Percentiles rank a stretch among this genome's conserved stretches.
phyloP scores from a whole-genome alignment of 2,888 invertebrate genomes.

The Dysmachus trigonus region DNA sequence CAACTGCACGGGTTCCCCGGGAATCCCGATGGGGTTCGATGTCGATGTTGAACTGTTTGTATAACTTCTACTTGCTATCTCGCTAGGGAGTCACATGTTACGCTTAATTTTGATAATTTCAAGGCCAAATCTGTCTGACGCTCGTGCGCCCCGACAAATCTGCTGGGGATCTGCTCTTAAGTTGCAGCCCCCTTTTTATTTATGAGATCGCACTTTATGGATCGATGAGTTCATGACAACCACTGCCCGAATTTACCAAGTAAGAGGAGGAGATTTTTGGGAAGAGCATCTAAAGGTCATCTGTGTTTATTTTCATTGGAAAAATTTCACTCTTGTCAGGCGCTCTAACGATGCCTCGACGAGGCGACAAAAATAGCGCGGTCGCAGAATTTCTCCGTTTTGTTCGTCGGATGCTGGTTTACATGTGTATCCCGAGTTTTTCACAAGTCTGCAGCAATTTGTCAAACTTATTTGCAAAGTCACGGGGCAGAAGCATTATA shows the following conservation, averaged over 20 bases:
- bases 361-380: neutral
- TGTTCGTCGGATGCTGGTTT: neutral
- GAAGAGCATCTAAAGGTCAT: slow-evolving; percentile 29
- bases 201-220: too few species aligned
- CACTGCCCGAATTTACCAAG: neutral
- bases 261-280: neutral
- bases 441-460: neutral
- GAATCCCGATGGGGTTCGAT: neutral
- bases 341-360: neutral
- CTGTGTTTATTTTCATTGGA: neutral
- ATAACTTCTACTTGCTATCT: slow-evolving; percentile 39
- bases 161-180: neutral
- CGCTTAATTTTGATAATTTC: slow-evolving; percentile 25
- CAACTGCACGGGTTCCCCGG: neutral
- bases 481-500: neutral
- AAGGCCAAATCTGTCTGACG: neutral
- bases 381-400: neutral
- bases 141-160: neutral
- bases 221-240: neutral
- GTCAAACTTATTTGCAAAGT: neutral
- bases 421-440: neutral
- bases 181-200: neutral
- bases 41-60: neutral
- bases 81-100: slow-evolving; percentile 7
- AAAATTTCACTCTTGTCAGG: neutral